These are phyloP conservation scores for Ophion ellenae DNA, from an alignment of 2,888 invertebrate species.

Conservation along the genomic window DNA sequence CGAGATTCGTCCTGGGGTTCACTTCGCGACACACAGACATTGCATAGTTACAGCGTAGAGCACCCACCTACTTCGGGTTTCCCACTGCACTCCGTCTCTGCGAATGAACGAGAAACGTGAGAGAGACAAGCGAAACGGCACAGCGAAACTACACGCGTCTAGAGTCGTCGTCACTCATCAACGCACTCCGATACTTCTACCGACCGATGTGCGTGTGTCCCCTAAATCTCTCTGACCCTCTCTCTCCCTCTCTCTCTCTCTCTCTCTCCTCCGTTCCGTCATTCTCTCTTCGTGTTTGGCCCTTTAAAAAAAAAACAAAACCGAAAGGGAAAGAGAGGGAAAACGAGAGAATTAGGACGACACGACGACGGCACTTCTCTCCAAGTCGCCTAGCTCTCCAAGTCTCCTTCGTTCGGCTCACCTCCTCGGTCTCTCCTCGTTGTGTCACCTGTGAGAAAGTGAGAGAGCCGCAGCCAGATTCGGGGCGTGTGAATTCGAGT, in stretches of 20 bases:
- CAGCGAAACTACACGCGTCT: conserved; percentile 74
- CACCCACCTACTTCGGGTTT: conserved; percentile 82
- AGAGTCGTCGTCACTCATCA: conserved; percentile 74
- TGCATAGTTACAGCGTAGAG: conserved; percentile 83
- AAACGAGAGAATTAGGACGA: conserved; percentile 55
- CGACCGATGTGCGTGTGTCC: conserved; percentile 57
- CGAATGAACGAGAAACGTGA: conserved; percentile 71
- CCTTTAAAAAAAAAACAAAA: not conserved
- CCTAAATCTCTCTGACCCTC: conserved; percentile 27
- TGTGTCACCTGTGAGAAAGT: conserved; percentile 49
- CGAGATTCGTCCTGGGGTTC: conserved; percentile 83
- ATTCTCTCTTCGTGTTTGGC: not conserved
- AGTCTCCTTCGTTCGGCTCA: conserved; percentile 78
- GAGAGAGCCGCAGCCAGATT: conserved; percentile 57
- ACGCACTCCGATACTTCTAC: conserved; percentile 81
- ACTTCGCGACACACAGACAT: conserved; percentile 79
- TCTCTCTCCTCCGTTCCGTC: conserved; percentile 16
- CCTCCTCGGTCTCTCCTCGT: conserved; percentile 63
- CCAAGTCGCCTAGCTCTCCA: conserved; percentile 73
- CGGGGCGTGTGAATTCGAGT: conserved; percentile 44
- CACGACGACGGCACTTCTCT: conserved; percentile 75
- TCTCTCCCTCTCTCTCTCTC: conserved; percentile 21
- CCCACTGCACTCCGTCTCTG: conserved; percentile 80
- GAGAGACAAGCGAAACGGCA: conserved; percentile 69
- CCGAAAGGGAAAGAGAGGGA: not conserved